A percentile compares a stretch with the other conserved stretches of the same genome.
phyloP scores from a whole-genome alignment of 2,888 invertebrate species.

The Entomobrya proxima region DNA sequence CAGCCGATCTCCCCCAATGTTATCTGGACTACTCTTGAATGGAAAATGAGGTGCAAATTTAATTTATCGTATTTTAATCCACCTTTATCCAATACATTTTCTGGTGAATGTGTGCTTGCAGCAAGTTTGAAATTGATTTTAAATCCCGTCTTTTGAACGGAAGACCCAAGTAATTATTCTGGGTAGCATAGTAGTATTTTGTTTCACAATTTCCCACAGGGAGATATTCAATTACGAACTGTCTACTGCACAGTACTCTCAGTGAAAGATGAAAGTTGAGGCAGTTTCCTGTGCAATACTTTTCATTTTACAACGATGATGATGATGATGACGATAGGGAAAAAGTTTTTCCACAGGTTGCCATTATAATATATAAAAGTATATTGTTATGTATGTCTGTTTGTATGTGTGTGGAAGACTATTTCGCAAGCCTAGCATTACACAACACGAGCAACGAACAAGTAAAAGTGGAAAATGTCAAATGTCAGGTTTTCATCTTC shows the following conservation, averaged over 20 bases:
- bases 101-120: too few species aligned
- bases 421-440: background rate
- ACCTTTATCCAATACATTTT: too few species aligned
- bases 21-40: too few species aligned
- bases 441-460: background rate
- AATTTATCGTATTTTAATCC: too few species aligned
- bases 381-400: background rate
- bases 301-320: too few species aligned
- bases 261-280: background rate
- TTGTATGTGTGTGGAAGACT: background rate
- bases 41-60: too few species aligned
- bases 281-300: background rate
- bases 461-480: background rate
- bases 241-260: conserved; percentile 28
- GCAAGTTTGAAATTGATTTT: too few species aligned
- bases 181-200: background rate
- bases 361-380: background rate
- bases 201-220: background rate
- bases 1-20: too few species aligned
- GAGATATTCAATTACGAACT: conserved; percentile 2
- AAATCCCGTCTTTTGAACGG: too few species aligned
- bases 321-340: too few species aligned
- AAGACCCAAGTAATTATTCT: background rate
- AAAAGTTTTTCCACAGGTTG: too few species aligned
- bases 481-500: background rate